These are phyloP conservation scores for Amblyornis subalaris DNA, from an alignment of 2,113 vertebrate genomes.

Conservation along the genomic window DNA sequence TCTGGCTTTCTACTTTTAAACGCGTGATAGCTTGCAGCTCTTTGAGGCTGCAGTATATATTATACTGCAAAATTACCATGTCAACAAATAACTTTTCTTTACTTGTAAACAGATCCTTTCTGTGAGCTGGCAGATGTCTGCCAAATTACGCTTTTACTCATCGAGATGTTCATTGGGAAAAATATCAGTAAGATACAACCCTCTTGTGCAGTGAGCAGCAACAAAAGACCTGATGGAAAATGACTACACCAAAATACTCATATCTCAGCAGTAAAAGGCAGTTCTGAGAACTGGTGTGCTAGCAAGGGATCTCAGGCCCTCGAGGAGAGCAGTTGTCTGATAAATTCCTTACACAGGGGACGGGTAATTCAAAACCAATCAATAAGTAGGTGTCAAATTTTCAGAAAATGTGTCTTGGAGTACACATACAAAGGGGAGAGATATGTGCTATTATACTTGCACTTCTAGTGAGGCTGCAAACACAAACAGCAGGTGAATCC, in stretches of 20 bases:
- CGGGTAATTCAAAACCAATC: neutral
- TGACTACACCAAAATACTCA: slow-evolving; percentile 26
- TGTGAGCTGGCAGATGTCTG: slow-evolving; percentile 23
- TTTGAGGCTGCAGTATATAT: neutral
- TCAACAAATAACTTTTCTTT: slow-evolving; percentile 42
- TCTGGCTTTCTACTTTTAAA: slow-evolving; percentile 10
- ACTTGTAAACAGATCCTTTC: slow-evolving; percentile 36
- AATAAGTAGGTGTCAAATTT: neutral
- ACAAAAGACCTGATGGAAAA: slow-evolving; percentile 31
- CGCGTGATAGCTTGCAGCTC: neutral
- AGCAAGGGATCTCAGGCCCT: neutral
- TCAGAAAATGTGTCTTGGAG: neutral
- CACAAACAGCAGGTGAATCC: neutral
- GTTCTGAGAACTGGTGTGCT: neutral
- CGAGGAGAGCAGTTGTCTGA: neutral
- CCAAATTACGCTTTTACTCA: neutral
- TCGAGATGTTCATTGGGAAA: neutral
- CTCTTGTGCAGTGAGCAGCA: neutral
- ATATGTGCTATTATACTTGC: fast-evolving
- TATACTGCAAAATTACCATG: slow-evolving; percentile 39
- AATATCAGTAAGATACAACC: neutral
- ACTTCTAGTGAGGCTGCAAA: neutral
- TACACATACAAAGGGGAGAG: fast-evolving
- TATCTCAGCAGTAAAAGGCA: slow-evolving; percentile 14
- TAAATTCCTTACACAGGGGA: neutral